Percentiles rank a stretch among this genome's conserved stretches.
phyloP scores from a whole-genome alignment of 2,113 vertebrate genomes.

The Carettochelys insculpta region DNA sequence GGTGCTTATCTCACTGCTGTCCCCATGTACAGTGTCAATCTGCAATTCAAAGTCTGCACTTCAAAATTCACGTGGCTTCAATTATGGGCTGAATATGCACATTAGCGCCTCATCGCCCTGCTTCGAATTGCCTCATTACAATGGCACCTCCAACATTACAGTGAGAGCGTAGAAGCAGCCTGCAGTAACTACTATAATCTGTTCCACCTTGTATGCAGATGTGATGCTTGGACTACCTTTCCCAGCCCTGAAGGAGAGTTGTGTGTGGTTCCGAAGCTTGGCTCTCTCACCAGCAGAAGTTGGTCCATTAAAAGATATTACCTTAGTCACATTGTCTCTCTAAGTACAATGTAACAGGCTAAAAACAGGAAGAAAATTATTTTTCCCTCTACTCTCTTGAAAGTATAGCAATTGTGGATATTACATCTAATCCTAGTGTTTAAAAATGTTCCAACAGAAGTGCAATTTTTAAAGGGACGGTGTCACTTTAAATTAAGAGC shows the following conservation, averaged over 20 bases:
- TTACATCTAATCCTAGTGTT: not conserved
- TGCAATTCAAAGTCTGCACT: too few relatives aligned
- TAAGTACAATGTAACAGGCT: not conserved
- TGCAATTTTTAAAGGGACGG: rapidly evolving
- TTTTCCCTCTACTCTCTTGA: not conserved
- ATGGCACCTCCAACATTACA: too few relatives aligned
- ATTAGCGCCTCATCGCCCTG: too few relatives aligned
- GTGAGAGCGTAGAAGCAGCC: too few relatives aligned
- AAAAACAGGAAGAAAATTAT: not conserved
- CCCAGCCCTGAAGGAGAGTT: not conserved
- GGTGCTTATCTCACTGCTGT: too few relatives aligned
- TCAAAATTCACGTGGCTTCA: too few relatives aligned
- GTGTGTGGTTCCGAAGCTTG: not conserved
- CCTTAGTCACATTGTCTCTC: not conserved
- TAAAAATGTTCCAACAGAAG: not conserved
- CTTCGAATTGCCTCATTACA: too few relatives aligned
- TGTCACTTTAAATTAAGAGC: not conserved
- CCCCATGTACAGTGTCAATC: too few relatives aligned
- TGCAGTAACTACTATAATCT: too few relatives aligned
- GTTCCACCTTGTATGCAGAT: not conserved
- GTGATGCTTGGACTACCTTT: not conserved
- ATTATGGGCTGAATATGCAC: too few relatives aligned
- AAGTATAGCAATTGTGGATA: not conserved
- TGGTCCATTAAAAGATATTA: not conserved
- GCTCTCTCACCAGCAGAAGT: not conserved